These are phyloP conservation scores for Drosophila takahashii DNA, from an alignment of 1,140 invertebrate genomes.

Conservation along the genomic window DNA sequence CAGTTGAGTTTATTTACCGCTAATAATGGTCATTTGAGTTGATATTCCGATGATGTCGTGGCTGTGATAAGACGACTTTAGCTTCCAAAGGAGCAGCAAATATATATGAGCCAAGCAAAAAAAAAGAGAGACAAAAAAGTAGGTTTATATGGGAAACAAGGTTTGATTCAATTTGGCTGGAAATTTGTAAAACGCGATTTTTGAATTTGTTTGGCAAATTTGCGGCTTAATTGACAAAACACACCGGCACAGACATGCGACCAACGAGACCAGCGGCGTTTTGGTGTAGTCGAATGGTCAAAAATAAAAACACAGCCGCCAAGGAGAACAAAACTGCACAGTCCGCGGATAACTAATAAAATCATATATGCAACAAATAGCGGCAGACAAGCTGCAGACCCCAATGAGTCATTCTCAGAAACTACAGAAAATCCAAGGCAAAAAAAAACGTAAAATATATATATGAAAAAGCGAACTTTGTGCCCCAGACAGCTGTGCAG, in stretches of 20 bases:
- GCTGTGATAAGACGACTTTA: slow-evolving; percentile 55
- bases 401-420: slow-evolving; percentile 68
- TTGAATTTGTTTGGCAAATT: slow-evolving; percentile 81
- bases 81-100: slow-evolving; percentile 21
- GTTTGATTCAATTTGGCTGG: slow-evolving; percentile 60
- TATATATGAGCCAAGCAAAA: slow-evolving; percentile 1
- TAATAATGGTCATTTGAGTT: slow-evolving; percentile 82
- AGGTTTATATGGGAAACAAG: slow-evolving; percentile 18
- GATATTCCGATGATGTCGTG: slow-evolving; percentile 74
- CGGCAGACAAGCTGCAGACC: slow-evolving; percentile 71
- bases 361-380: slow-evolving; percentile 82
- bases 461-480: slow-evolving; percentile 50
- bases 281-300: slow-evolving; percentile 37
- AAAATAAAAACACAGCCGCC: slow-evolving; percentile 21
- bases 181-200: slow-evolving; percentile 75
- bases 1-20: slow-evolving; percentile 78
- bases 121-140: background rate
- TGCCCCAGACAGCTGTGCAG: slow-evolving; percentile 75
- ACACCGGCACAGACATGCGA: slow-evolving; percentile 57
- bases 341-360: slow-evolving; percentile 72
- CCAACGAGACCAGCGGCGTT: slow-evolving; percentile 63
- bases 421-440: slow-evolving; percentile 11
- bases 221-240: slow-evolving; percentile 83
- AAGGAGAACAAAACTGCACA: slow-evolving; percentile 43
- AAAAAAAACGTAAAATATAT: background rate